Evolutionary conservation across 2,888 invertebrate species (phyloP).

Genomic region (Spodoptera picta): DNA sequence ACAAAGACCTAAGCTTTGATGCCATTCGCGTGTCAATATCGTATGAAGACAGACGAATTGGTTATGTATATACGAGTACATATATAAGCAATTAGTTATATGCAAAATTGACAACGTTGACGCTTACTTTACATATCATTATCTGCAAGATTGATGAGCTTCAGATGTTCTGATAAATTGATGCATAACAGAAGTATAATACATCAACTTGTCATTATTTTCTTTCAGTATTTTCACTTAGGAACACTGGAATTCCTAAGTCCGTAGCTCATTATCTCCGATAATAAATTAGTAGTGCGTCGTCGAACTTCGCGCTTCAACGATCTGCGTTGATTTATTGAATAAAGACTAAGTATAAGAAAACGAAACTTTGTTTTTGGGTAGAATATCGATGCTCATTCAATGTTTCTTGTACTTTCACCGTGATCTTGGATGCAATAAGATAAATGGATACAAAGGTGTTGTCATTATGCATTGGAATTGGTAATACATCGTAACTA

Average conservation of each 20-base stretch:
- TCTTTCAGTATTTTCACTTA: slow-evolving; percentile 47
- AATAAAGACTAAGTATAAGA: slow-evolving; percentile 11
- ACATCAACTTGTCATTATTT: slow-evolving; percentile 29
- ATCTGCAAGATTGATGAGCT: slow-evolving; percentile 6
- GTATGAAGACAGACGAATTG: too few relatives aligned
- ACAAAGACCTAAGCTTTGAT: too few relatives aligned
- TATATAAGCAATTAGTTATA: neutral
- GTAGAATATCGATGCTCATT: slow-evolving; percentile 17
- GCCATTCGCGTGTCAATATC: too few relatives aligned
- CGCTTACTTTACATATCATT: slow-evolving; percentile 19
- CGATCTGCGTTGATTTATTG: slow-evolving; percentile 42
- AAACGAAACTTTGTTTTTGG: slow-evolving; percentile 26
- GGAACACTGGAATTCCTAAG: slow-evolving; percentile 31
- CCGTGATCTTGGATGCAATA: neutral
- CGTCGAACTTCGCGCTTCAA: slow-evolving; percentile 41
- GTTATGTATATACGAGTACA: too few relatives aligned
- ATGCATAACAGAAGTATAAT: slow-evolving; percentile 22
- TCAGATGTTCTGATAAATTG: slow-evolving; percentile 23
- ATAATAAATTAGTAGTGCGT: slow-evolving; percentile 36
- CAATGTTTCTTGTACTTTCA: slow-evolving; percentile 12
- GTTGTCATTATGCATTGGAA: too few relatives aligned
- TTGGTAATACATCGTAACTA: too few relatives aligned
- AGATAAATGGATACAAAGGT: neutral
- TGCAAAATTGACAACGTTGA: neutral
- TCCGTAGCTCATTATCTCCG: slow-evolving; percentile 19